These are phyloP conservation scores for Petrosia ficiformis DNA, from an alignment of 37 sponge, comb jelly and placozoan species.

Conservation along the genomic window DNA sequence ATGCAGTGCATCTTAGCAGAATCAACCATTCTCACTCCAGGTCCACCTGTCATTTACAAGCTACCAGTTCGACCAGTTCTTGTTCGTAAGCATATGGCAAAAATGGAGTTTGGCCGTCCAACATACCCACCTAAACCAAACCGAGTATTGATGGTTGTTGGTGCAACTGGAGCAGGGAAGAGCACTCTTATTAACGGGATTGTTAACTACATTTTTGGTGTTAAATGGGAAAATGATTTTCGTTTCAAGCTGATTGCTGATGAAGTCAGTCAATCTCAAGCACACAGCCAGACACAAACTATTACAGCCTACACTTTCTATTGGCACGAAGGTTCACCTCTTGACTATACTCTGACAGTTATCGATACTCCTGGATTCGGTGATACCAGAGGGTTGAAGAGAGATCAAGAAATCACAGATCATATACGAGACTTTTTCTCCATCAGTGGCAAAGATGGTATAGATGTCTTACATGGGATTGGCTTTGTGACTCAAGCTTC, in stretches of 20 bases:
- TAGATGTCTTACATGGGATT: constrained; percentile 35
- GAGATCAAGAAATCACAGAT: constrained; percentile 21
- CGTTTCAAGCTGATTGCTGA: constrained; percentile 41
- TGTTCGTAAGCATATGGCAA: background rate
- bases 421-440: constrained; percentile 41
- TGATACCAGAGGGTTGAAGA: constrained; percentile 40
- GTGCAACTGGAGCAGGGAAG: constrained; percentile 61
- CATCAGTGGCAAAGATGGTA: background rate
- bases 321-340: constrained; percentile 7
- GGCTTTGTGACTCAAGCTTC: constrained; percentile 54
- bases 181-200: constrained; percentile 57
- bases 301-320: constrained; percentile 55
- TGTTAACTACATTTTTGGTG: constrained; percentile 45
- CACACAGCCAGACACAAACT: constrained; percentile 31
- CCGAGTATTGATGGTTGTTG: constrained; percentile 52
- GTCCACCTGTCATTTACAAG: background rate
- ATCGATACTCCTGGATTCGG: constrained; percentile 65
- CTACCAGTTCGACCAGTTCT: background rate
- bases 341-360: constrained; percentile 28
- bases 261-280: constrained; percentile 10
- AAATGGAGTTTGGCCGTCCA: background rate
- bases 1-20: background rate
- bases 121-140: constrained; percentile 9
- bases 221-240: constrained; percentile 57
- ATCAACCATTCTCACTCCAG: background rate